Base-by-base conservation (phyloP, 2,888 invertebrate species). In the Mythimna vitellina region DNA sequence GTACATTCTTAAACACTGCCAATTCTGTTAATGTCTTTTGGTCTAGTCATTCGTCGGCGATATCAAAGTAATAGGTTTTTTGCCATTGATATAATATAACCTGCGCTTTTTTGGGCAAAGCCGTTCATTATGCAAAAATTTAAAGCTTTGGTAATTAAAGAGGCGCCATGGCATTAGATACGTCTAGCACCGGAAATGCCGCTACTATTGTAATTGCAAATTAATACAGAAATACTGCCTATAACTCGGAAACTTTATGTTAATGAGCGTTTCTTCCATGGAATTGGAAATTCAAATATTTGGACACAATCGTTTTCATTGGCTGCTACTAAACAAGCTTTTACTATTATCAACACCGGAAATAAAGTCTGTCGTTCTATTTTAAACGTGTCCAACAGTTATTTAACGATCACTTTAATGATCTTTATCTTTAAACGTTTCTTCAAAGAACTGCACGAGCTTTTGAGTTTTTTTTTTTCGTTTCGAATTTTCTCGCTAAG, bases 41-140 rank as follows among this genome's bases (percentile, higher is more conserved):
- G 71, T 81, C 82, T 80, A 78, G 65, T 68, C 64, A 78, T 74
- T 76, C 61, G 84, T 75, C 89, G 89, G 88, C 80, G 69, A 54
- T 86, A 86, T 89, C 87, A 89, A 91, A 90, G 87, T 65, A 70
- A 81, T 83, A 79, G 72, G 58, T 82, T 87, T 87, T 87, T 85
- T 72, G 61, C 70, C 61, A 60, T 64, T 61, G 46, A 20, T 65
- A 76, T 71, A 76, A 74, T 42, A 53, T 72, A 77, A 76, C 69
- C 80, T 80, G 72, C 69, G 68, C 80, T 84, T 89, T 91, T 90
- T 91, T 89, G 80, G 85, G 76, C 79, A 81, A 80, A 86, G 78
- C 85, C 81, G 89, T 91, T 92, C 77, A 88, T 91, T 92, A 91
- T 89, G 91, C 90, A 88, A 91, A 93, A 89, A 85, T 80, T 87